phyloP scores from a whole-genome alignment of 2,888 invertebrate genomes.

The Cephus sareptanus region DNA sequence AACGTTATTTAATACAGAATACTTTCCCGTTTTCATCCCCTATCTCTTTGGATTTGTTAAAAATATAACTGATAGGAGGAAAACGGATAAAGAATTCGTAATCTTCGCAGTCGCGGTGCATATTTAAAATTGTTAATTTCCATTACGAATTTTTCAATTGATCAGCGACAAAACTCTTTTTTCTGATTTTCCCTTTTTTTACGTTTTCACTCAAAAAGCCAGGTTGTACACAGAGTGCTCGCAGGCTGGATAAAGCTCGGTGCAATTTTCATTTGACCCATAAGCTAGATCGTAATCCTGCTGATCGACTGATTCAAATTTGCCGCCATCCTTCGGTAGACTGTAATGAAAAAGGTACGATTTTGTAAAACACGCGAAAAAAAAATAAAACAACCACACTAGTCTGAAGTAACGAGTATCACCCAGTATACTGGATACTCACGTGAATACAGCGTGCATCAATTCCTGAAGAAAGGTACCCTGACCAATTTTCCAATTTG shows the following conservation, averaged over 20 bases:
- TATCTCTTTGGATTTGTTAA: background rate
- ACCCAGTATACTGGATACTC: conserved; percentile 28
- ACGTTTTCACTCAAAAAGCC: background rate
- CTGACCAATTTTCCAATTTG: conserved; percentile 45
- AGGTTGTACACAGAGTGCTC: conserved; percentile 59
- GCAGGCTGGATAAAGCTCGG: conserved; percentile 66
- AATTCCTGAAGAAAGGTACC: conserved; percentile 61
- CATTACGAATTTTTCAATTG: background rate
- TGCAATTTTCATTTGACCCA: conserved; percentile 64
- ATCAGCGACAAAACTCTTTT: background rate
- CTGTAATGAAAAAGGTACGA: conserved; percentile 34
- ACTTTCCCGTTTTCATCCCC: background rate
- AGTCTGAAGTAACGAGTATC: background rate
- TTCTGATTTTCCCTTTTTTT: background rate
- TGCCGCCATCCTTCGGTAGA: conserved; percentile 50
- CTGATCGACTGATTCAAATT: conserved; percentile 50
- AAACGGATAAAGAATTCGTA: background rate
- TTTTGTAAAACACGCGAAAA: background rate
- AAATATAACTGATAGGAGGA: background rate
- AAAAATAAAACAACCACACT: background rate
- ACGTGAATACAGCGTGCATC: conserved; percentile 60
- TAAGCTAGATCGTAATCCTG: conserved; percentile 66
- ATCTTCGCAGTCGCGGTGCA: background rate
- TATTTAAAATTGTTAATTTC: background rate
- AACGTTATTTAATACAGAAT: background rate